Percentiles rank a stretch among this genome's conserved stretches.
Evolutionary conservation across 2,113 vertebrate species (phyloP).

Genomic region (Naja naja): DNA sequence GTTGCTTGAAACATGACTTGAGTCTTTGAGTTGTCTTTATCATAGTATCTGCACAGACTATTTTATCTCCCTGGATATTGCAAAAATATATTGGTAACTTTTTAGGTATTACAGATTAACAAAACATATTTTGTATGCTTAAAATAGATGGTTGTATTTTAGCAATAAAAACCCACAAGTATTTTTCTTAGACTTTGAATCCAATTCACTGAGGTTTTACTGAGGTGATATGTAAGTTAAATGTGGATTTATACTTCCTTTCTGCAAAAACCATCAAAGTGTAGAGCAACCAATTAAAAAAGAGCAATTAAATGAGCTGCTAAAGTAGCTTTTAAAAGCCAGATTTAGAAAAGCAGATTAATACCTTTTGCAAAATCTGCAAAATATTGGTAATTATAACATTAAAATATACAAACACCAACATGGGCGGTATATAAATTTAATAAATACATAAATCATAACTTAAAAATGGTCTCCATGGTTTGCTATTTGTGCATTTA

Average conservation of each 20-base stretch:
- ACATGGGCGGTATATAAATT: neutral
- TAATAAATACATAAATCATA: neutral
- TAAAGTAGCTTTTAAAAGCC: neutral
- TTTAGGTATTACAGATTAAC: neutral
- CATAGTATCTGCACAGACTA: neutral
- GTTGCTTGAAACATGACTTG: constrained; percentile 30
- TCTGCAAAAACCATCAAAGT: neutral
- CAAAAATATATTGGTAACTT: neutral
- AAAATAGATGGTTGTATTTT: neutral
- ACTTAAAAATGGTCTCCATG: neutral
- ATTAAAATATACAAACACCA: neutral
- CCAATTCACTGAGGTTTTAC: neutral
- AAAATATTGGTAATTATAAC: neutral
- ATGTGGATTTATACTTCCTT: neutral
- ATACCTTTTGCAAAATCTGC: neutral
- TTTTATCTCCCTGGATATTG: neutral
- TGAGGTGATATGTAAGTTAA: neutral
- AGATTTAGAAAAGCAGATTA: neutral
- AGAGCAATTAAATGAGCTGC: neutral
- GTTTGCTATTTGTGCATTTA: neutral
- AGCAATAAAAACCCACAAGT: neutral
- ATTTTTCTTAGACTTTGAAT: neutral
- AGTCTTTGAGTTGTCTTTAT: constrained; percentile 45
- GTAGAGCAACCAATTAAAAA: neutral
- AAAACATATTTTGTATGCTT: neutral